Conservation (phyloP, 2,797 vertebrate species). For the Pyrrhura leucotis region DNA sequence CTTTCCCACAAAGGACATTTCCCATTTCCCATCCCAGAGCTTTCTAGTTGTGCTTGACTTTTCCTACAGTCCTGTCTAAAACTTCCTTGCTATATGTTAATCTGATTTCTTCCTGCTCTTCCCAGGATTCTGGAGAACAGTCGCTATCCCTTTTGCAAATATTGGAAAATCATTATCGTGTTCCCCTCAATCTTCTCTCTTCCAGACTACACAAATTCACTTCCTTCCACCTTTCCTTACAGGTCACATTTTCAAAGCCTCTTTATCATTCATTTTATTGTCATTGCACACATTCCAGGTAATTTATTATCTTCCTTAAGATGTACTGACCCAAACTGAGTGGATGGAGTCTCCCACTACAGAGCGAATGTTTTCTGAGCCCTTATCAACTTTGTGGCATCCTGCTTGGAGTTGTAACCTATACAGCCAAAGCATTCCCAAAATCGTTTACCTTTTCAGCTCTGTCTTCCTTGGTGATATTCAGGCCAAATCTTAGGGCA, state of each 20-base stretch:
- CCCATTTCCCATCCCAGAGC: not conserved
- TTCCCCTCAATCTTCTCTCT: slow-evolving; percentile 40
- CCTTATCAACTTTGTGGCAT: not conserved
- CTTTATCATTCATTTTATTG: slow-evolving; percentile 26
- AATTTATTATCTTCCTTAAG: not conserved
- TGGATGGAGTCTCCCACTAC: not conserved
- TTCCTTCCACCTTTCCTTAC: slow-evolving; percentile 51
- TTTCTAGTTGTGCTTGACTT: not conserved
- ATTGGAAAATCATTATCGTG: not conserved
- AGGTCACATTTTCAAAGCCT: slow-evolving; percentile 48
- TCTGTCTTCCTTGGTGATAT: not conserved
- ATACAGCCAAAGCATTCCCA: not conserved
- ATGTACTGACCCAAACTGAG: not conserved
- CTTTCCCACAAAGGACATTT: not conserved
- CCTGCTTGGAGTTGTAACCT: not conserved
- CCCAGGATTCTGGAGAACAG: not conserved
- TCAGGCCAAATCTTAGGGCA: not conserved
- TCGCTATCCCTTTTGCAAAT: slow-evolving; percentile 15
- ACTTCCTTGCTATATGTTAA: not conserved
- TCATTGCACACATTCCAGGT: not conserved
- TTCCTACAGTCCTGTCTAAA: not conserved
- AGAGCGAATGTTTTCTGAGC: not conserved
- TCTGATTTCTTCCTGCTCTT: not conserved
- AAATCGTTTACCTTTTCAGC: not conserved
- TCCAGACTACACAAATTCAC: slow-evolving; percentile 54